Conservation (phyloP, 2,113 vertebrate species). For the Myiozetetes cayanensis region DNA sequence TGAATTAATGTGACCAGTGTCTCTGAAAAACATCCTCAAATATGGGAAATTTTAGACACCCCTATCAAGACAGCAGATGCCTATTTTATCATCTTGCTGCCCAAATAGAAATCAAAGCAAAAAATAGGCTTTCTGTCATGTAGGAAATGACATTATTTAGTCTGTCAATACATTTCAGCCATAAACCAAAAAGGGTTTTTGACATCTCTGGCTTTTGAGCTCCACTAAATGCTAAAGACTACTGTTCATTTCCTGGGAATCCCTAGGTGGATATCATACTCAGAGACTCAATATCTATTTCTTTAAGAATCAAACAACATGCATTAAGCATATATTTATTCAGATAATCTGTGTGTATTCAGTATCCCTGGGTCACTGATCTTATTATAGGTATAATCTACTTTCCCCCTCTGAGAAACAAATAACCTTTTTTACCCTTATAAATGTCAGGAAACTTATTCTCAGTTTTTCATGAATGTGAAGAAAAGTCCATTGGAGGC, state of each 20-base stretch:
- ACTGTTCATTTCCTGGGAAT: background rate
- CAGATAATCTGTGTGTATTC: background rate
- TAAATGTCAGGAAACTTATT: background rate
- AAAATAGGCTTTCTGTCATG: background rate
- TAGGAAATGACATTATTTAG: background rate
- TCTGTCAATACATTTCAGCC: background rate
- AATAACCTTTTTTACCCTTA: background rate
- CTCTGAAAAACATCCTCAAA: background rate
- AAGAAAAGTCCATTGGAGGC: background rate
- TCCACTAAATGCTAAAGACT: background rate
- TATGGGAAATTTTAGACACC: background rate
- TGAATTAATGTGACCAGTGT: background rate
- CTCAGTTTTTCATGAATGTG: background rate
- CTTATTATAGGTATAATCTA: background rate
- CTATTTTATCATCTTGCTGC: background rate
- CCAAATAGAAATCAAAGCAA: background rate
- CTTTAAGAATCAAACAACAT: background rate
- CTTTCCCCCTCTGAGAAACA: background rate
- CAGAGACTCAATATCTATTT: background rate
- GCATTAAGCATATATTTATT: background rate
- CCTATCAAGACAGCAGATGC: background rate
- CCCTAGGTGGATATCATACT: background rate
- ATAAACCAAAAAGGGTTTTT: background rate
- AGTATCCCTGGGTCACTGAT: background rate
- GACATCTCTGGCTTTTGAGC: background rate